Conservation (phyloP, 2,113 vertebrate genomes). For the Bos indicus region DNA sequence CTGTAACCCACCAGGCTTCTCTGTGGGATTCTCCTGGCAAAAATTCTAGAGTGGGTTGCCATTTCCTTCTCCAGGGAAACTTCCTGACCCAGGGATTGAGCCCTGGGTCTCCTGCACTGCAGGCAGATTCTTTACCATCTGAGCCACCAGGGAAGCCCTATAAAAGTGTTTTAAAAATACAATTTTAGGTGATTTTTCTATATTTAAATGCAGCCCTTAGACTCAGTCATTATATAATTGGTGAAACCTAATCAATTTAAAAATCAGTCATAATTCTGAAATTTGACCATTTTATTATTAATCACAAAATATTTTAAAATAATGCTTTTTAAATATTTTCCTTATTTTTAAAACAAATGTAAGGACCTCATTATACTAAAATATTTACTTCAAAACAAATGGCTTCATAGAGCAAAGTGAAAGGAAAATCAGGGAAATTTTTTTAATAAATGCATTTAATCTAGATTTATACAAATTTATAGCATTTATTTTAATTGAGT, state of each 20-base stretch:
- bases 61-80: neutral
- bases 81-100: neutral
- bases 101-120: neutral
- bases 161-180: neutral
- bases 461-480: neutral
- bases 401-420: neutral
- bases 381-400: neutral
- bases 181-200: neutral
- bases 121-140: neutral
- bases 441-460: neutral
- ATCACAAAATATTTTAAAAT: neutral
- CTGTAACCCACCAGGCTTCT: neutral
- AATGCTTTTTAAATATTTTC: neutral
- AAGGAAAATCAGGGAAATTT: neutral
- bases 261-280: neutral
- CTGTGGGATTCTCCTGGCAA: neutral
- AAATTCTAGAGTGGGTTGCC: neutral
- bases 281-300: neutral
- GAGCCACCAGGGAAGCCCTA: neutral
- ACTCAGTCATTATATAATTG: neutral
- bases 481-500: neutral
- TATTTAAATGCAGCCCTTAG: neutral
- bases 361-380: neutral
- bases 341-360: neutral
- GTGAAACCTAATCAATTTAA: neutral